Evolutionary conservation across 1,140 invertebrate species (phyloP).

Genomic region (Tenebrio molitor): DNA sequence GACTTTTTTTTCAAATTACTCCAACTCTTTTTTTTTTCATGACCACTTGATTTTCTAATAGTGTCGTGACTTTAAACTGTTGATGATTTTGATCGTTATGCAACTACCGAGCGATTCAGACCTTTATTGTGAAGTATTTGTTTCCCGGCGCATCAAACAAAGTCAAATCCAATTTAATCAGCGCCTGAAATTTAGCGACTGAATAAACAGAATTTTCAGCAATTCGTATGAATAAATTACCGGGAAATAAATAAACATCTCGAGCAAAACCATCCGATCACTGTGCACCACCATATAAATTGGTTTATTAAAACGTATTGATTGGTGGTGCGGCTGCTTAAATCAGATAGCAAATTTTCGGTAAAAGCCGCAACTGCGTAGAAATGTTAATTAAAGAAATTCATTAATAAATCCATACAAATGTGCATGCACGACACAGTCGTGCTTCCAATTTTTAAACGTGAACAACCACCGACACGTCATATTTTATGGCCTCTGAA

Average conservation of each 20-base stretch:
- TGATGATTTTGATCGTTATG: too few species aligned
- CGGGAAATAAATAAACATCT: slow-evolving; percentile 32
- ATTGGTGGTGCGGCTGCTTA: slow-evolving; percentile 7
- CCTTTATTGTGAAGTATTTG: background rate
- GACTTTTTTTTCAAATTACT: too few species aligned
- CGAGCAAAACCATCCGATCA: slow-evolving; percentile 15
- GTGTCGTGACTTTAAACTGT: too few species aligned
- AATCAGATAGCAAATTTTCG: slow-evolving; percentile 4
- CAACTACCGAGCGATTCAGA: background rate
- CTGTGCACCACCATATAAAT: slow-evolving; percentile 28
- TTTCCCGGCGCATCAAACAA: background rate
- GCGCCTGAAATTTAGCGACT: slow-evolving; percentile 19
- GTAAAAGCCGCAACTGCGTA: background rate
- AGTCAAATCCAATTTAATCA: slow-evolving; percentile 19
- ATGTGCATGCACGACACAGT: background rate
- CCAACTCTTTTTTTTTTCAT: too few species aligned
- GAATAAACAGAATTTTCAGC: slow-evolving; percentile 30
- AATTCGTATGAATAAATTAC: slow-evolving; percentile 30
- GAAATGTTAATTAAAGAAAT: slow-evolving; percentile 8
- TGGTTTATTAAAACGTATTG: slow-evolving; percentile 32
- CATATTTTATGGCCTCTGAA: too few species aligned
- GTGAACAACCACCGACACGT: background rate
- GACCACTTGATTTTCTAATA: too few species aligned
- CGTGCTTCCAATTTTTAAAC: slow-evolving; percentile 15
- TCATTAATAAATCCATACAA: slow-evolving; percentile 13